Base-by-base conservation (phyloP, 2,797 vertebrate genomes). In the Sebastes miniatus region DNA sequence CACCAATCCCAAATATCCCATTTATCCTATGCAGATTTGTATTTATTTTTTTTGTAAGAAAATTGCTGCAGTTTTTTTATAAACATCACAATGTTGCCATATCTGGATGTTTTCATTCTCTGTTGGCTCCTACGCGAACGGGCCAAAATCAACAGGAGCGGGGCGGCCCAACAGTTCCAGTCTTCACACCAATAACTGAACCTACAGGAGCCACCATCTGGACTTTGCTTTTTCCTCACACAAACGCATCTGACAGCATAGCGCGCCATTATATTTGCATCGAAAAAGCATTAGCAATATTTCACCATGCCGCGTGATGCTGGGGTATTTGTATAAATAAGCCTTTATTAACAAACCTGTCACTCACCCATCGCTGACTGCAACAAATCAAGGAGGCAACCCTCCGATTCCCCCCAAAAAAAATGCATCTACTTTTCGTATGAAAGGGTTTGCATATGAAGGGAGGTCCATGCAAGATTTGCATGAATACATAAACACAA, bases 251-350 rank as follows among this genome's bases (percentile, higher is more conserved):
- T 81, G 76, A 84, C 56, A 1, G 66, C 14, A 6, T 50, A 57
- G 69, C 10, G 61, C 39, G 64, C 73, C 83, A 36, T 80, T 29
- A 43, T 67, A 94, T 95, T 96, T 95, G 94, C 89, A 94, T 95
- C 73, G 67, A 76, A 88, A 92, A 93, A 75, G 56, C 79, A 85
- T 85, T 80, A 50, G 79, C 20, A 31, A 67, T 87, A 85, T 91
- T 86, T 92, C 72, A 61, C 65, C 22, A 25, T 70, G 73, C 22
- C 20, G 29, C 67, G 22, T 73, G 64, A 84, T 66, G 34, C 74
- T 61, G 31, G 67, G 24, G 25, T 75, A 64, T 93, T 92, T 88
- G 83, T 86, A 84, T 89, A 80, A 87, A 90, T 87, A 89, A 87
- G 79, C 80, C 61, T 61, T 73, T 61, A 72, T 81, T 69, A 9